These are phyloP conservation scores for Synanthedon myopaeformis DNA, from an alignment of 2,888 invertebrate genomes.

Conservation along the genomic window DNA sequence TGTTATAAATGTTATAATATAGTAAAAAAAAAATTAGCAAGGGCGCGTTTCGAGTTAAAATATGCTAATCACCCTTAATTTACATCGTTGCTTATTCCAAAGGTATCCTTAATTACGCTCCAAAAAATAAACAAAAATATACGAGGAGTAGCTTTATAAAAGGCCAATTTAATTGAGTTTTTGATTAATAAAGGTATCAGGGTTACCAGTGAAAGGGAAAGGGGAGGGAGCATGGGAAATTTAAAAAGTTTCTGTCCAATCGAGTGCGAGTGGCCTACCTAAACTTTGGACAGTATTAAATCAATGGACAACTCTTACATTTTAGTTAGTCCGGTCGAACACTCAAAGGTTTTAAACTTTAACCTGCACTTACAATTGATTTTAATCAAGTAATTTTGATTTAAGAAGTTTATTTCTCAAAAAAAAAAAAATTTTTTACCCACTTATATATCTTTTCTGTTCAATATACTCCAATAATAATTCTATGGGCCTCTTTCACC, in stretches of 20 bases:
- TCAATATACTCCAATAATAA: no score
- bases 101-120: slow-evolving; percentile 1
- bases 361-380: no score
- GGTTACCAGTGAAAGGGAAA: slow-evolving; percentile 20
- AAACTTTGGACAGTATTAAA: background rate
- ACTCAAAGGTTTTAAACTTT: no score
- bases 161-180: slow-evolving; percentile 29
- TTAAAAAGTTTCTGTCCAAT: slow-evolving; percentile 42
- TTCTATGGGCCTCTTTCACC: no score
- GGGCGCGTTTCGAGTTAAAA: background rate
- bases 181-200: slow-evolving; percentile 38
- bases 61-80: background rate
- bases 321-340: no score
- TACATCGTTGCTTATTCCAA: background rate
- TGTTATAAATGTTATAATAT: no score
- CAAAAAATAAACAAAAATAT: slow-evolving; percentile 25
- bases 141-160: slow-evolving; percentile 14
- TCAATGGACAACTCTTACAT: background rate
- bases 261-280: slow-evolving; percentile 21
- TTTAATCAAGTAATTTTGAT: no score
- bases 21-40: no score
- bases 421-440: no score
- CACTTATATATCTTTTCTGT: no score
- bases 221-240: slow-evolving; percentile 15
- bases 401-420: no score